Conservation (phyloP, 2,113 vertebrate genomes). For the Nothoprocta pentlandii region DNA sequence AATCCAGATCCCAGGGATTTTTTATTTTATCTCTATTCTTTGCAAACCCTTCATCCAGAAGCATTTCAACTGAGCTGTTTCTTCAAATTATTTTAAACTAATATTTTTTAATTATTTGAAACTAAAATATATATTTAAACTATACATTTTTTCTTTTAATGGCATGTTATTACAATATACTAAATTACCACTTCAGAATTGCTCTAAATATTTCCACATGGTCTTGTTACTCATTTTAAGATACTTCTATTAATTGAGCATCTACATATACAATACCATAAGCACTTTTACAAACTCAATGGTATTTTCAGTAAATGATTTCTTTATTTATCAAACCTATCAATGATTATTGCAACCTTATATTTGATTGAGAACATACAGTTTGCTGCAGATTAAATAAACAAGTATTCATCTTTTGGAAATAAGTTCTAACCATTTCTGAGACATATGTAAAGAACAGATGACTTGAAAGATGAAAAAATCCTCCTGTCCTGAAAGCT, state of each 20-base stretch:
- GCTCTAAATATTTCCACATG: background rate
- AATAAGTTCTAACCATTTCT: background rate
- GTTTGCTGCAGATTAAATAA: background rate
- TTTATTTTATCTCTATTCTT: background rate
- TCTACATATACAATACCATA: background rate
- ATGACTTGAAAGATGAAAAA: background rate
- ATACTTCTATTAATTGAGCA: background rate
- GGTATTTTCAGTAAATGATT: background rate
- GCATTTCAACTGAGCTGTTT: background rate
- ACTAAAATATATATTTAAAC: too few relatives aligned
- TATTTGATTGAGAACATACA: background rate
- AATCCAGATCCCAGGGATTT: background rate
- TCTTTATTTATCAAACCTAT: background rate
- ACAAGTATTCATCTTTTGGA: background rate
- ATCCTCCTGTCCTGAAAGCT: background rate
- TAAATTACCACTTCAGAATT: background rate
- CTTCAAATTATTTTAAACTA: background rate
- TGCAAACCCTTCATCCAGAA: background rate
- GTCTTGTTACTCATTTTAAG: background rate
- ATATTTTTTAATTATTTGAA: too few relatives aligned
- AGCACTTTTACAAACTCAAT: background rate
- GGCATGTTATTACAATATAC: background rate
- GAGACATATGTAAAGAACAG: background rate
- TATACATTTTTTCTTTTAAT: background rate
- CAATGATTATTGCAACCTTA: background rate